These are phyloP conservation scores for Myotis davidii DNA, from an alignment of 2,113 vertebrate genomes.

Conservation along the genomic window DNA sequence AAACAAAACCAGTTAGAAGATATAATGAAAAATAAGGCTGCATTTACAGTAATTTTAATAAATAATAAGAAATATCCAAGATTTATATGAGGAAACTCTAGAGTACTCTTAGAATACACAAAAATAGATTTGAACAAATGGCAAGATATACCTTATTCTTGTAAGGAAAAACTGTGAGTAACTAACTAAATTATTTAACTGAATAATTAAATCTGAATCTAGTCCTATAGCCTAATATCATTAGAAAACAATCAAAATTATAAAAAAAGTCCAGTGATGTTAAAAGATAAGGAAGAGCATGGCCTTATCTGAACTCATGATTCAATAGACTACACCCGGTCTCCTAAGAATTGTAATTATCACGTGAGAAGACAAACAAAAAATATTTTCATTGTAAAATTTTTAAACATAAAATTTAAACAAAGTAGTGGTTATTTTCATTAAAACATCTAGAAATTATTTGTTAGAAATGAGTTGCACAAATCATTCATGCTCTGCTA, in stretches of 20 bases:
- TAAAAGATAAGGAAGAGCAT: neutral
- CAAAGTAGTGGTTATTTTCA: neutral
- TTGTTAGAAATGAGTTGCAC: neutral
- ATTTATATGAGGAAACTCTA: neutral
- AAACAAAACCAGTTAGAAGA: neutral
- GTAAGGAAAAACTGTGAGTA: neutral
- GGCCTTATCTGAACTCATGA: neutral
- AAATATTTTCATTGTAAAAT: neutral
- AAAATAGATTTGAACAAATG: neutral
- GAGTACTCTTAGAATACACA: neutral
- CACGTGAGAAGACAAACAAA: neutral
- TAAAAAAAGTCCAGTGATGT: neutral
- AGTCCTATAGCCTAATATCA: neutral
- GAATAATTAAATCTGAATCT: too few relatives aligned
- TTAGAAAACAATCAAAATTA: neutral
- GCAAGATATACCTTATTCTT: neutral
- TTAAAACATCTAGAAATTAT: neutral
- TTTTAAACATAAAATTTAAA: constrained; percentile 6
- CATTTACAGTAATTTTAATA: neutral
- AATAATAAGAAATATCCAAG: neutral
- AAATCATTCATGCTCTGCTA: neutral
- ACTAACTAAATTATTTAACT: neutral
- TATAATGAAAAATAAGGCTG: neutral
- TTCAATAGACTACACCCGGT: neutral
- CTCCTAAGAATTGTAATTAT: neutral